Evolutionary conservation across 2,888 invertebrate species (phyloP).

Genomic region (Hymenopus coronatus): DNA sequence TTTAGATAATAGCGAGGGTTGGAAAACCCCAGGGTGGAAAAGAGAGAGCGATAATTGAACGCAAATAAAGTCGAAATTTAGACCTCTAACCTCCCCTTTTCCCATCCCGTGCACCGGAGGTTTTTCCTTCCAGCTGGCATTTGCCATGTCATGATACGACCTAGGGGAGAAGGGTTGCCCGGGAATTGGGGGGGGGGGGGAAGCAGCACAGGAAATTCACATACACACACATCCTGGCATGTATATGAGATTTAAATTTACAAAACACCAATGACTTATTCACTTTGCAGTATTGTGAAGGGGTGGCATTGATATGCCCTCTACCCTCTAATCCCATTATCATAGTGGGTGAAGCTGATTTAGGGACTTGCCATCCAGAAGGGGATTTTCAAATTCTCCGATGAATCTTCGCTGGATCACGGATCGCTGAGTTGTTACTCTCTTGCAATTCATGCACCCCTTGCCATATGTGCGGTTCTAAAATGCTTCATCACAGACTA

Average conservation of each 20-base stretch:
- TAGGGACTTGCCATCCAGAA: background rate
- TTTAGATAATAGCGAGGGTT: background rate
- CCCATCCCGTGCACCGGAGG: background rate
- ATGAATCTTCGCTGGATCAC: background rate
- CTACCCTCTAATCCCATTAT: background rate
- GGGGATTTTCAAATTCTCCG: background rate
- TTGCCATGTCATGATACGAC: slow-evolving; percentile 10
- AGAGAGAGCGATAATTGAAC: slow-evolving; percentile 27
- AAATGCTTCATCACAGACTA: background rate
- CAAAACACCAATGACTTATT: slow-evolving; percentile 13
- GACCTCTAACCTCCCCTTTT: slow-evolving; percentile 11
- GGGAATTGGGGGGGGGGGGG: background rate
- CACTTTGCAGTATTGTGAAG: background rate
- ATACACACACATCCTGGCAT: background rate
- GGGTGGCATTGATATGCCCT: background rate
- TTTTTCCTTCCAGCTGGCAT: background rate
- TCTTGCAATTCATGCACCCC: background rate
- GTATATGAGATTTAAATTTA: slow-evolving; percentile 16
- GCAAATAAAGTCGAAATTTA: slow-evolving; percentile 30
- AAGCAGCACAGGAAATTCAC: background rate
- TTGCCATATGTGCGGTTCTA: background rate
- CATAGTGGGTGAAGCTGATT: background rate
- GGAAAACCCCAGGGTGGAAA: background rate
- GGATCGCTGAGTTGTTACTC: background rate
- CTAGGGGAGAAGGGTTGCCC: slow-evolving; percentile 9